Evolutionary conservation across 2,888 invertebrate species (phyloP), one percentile per base, ranked within the genome.

Genomic region (Sarcophaga rosellei): DNA sequence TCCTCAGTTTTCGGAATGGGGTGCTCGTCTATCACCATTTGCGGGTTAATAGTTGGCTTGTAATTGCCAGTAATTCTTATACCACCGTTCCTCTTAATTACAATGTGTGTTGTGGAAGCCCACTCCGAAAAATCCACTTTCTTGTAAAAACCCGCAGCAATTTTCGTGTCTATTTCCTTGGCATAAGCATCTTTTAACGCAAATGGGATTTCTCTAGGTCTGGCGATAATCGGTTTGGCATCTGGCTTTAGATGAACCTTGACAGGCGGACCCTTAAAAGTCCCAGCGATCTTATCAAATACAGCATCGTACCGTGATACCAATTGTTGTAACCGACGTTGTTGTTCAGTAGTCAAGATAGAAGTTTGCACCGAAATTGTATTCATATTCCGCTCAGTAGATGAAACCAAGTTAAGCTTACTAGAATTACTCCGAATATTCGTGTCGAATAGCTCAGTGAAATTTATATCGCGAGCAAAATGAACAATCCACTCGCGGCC

Each of bases 11-110:
- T 79, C 20, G 70, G 78, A 44, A 80, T 79, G 15, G 86, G 86
- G 59, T 78, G 75, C 53, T 86, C 76, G 57, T 86, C 87, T 35
- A 84, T 76, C 4, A 81, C 66, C 47, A 87, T 84, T 63, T 25
- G 25, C 25, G 25, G 4, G 25, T 25, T 4, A 23, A 23, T 23
- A 23, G 23, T 23, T 23, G 23, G 23, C 23, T 23, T 23, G 23
- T 23, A 23, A 25, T 25, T 25, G 5, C 25, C 25, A 25, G 25
- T 25, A 20, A 81, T 74, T 10, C 74, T 44, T 23, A 74, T 82
- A 12, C n/a, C 77, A 0, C 85, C 85, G 23, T 74, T 81, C 59
- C 76, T 85, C 53, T 81, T 80, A n/a, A 74, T 70, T 17, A 81
- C 75, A 10, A 85, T 61, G 59, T 87, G 82, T 47, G 78, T 78